A percentile compares a stretch with the other conserved stretches of the same genome.
phyloP scores from a whole-genome alignment of 2,888 invertebrate species.

The Drosophila lutescens region DNA sequence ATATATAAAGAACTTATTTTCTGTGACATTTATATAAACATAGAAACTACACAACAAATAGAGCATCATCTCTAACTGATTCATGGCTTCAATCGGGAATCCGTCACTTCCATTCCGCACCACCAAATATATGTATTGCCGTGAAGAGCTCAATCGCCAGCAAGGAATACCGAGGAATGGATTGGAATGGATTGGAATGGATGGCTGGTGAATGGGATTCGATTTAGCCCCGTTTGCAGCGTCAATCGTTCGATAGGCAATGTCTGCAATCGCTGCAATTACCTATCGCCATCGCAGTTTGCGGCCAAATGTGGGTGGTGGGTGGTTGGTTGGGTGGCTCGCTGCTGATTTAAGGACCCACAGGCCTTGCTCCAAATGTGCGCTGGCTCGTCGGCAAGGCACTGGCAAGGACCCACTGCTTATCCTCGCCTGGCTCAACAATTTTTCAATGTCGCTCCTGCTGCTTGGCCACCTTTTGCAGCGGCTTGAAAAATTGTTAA shows the following conservation, averaged over 20 bases:
- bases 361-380: conserved; percentile 27
- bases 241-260: conserved; percentile 3
- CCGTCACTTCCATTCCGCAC: too few relatives aligned
- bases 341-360: conserved; percentile 24
- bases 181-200: not conserved
- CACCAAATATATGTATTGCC: not conserved
- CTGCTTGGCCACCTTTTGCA: conserved; percentile 27
- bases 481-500: conserved; percentile 26
- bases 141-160: not conserved
- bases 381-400: conserved; percentile 16
- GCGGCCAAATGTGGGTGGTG: not conserved
- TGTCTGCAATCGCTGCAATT: conserved; percentile 16
- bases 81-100: too few relatives aligned
- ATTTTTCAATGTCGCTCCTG: conserved; percentile 73
- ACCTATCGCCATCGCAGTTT: conserved; percentile 4
- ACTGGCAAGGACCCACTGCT: conserved; percentile 18
- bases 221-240: not conserved
- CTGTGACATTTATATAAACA: too few relatives aligned
- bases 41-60: too few relatives aligned
- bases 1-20: too few relatives aligned
- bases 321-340: not conserved
- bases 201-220: conserved; percentile 2
- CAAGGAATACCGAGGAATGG: too few relatives aligned
- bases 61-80: too few relatives aligned
- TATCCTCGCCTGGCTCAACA: conserved; percentile 56